phyloP scores from a whole-genome alignment of 2,113 vertebrate genomes.

The Hippocampus mohnikei region DNA sequence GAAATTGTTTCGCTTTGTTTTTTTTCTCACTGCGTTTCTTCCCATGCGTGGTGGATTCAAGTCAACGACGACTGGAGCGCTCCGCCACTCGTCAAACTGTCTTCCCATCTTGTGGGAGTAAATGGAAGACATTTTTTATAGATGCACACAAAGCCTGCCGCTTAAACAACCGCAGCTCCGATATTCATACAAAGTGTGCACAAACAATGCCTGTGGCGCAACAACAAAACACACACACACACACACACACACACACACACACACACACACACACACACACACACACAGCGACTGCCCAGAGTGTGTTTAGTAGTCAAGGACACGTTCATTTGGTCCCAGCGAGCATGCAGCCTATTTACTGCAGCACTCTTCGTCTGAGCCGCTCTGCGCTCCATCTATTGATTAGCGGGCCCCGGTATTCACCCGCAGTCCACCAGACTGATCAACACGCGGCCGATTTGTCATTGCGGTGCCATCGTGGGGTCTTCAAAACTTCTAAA shows the following conservation, averaged over 20 bases:
- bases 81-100: not conserved
- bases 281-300: not conserved
- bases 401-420: not conserved
- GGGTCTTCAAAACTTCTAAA: not conserved
- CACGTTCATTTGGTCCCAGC: not conserved
- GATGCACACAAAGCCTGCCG: not conserved
- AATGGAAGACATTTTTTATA: not conserved
- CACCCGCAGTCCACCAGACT: not conserved
- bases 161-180: not conserved
- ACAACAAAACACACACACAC: not conserved
- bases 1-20: not conserved
- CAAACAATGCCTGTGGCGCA: not conserved
- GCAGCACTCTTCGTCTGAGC: not conserved
- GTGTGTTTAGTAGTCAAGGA: constrained; percentile 3
- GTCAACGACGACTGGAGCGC: not conserved
- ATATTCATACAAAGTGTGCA: not conserved
- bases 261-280: not conserved
- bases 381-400: not conserved
- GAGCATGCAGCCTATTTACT: not conserved
- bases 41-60: not conserved
- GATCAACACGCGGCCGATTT: not conserved
- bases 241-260: not conserved
- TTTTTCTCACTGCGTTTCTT: not conserved
- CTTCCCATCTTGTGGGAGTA: not conserved
- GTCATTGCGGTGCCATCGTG: not conserved